Base-by-base conservation (phyloP, 2,888 invertebrate genomes). In the Heliothis peltigera region DNA sequence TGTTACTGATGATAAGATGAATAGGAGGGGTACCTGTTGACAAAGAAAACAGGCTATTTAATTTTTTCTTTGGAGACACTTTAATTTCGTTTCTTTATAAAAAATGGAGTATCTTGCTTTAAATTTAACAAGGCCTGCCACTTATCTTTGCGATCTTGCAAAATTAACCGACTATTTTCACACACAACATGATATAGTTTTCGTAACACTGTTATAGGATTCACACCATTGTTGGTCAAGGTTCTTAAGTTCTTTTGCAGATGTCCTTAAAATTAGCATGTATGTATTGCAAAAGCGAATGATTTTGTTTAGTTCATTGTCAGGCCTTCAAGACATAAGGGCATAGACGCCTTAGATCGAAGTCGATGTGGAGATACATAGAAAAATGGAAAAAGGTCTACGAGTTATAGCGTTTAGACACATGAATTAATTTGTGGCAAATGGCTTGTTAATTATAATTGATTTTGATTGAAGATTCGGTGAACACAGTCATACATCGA, bases 1-100 rank as follows among this genome's bases (percentile, higher is more conserved):
- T 0, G 71, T 71, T 43, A 63, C 79, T 49, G 82, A 72, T 52
- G 84, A 84, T 21, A 86, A 68, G 7, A 77, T 59, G 8, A 87
- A 67, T 28, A 89, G 64, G 7, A 88, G 64, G 8, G 85, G 77
- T 65, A 89, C 66, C 91, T 91, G 89, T 17, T 32, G 59, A 76
- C 44, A 63, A 68, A 7, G 55, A 12, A 1, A 3, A 15, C 25
- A 7, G 6, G 4, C 65, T 0, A 77, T n/a, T 25, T 6, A 28
- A n/a, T n/a, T 10, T 17, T 1, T 6, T n/a, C 8, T 12, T 19
- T 5, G 3, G 2, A n/a, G 12, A 1, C 15, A 44, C 15, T 32
- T 59, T 17, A 5, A 18, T 10, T 22, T 1, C 17, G n/a, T n/a
- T n/a, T n/a, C n/a, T n/a, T n/a, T n/a, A 8, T 28, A 18, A n/a